Conservation (phyloP, 2,888 invertebrate species). For the Caradrina clavipalpis region DNA sequence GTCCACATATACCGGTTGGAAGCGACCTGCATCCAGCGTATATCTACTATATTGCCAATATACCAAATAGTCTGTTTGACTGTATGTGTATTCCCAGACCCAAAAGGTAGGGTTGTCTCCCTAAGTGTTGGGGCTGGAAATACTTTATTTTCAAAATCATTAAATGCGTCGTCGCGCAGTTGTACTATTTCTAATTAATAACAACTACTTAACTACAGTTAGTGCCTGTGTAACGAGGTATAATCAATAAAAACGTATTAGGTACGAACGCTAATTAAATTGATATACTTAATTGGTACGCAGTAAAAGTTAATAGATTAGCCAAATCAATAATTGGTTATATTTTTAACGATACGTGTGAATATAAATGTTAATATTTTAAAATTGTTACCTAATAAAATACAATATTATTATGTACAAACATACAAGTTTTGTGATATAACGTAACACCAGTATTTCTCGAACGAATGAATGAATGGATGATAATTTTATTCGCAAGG, state of each 20-base stretch:
- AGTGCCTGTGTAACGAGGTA: background rate
- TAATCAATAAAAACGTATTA: slow-evolving; percentile 4
- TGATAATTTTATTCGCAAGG: no score
- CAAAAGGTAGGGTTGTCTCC: no score
- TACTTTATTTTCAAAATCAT: background rate
- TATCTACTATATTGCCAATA: no score
- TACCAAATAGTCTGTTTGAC: no score
- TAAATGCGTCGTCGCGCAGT: no score
- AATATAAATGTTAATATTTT: background rate
- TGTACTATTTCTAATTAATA: slow-evolving; percentile 11
- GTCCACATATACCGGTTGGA: no score
- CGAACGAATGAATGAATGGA: no score
- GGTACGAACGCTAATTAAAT: slow-evolving; percentile 4
- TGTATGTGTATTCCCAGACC: no score
- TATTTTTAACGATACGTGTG: slow-evolving; percentile 3
- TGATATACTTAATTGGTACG: slow-evolving; percentile 23
- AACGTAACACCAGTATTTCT: no score
- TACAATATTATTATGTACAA: background rate
- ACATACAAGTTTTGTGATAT: background rate
- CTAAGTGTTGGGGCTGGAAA: background rate
- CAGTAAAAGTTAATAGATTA: slow-evolving; percentile 2
- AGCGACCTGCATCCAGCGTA: no score
- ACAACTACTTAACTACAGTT: slow-evolving; percentile 15
- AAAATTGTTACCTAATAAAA: slow-evolving; percentile 16
- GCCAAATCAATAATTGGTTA: slow-evolving; percentile 12